Evolutionary conservation across 2,113 vertebrate species (phyloP), one percentile per base, ranked within the genome.

Genomic region (Apistogramma diplotaenia): DNA sequence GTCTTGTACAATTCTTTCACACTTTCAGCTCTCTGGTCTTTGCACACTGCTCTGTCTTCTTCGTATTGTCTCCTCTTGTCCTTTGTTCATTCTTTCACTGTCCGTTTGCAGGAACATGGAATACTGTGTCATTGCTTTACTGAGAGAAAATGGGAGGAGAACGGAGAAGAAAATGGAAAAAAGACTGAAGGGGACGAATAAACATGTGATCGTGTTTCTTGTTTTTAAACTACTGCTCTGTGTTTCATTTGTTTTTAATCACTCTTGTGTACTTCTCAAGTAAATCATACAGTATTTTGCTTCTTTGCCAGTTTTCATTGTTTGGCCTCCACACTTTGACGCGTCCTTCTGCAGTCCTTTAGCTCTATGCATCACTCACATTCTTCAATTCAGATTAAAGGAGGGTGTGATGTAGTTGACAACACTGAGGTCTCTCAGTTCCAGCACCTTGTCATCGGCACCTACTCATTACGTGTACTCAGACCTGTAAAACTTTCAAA

Each of bases 371-470:
- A 81, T 87, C 85, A 27, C 72, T 83, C 83, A 56, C 62, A 37
- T 76, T 81, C 74, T 61, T 51, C 11, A 6, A 57, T 71, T 82
- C 35, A 76, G 75, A 85, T 85, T 78, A 54, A 70, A 83, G 73
- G 5, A 43, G 25, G 85, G 53, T 74, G 37, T 53, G 62, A 82
- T 85, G 72, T 62, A 82, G 29, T 84, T 31, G 74, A 78, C 82
- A 84, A 82, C 58, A 72, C 54, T 57, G 74, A 75, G 58, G 71
- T 54, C 15, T 76, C 40, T 86, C 10, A 0, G 33, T 88, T 94
- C 85, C 89, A 90, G 74, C 76, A 58, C 79, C 81, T 84, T 93
- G 91, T 93, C 91, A 92, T 89, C 82, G 31, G 84, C 88, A 89
- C 88, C 76, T 89, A 88, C 85, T 94, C 85, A 81, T 90, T 87